Percentiles rank a stretch among this genome's conserved stretches.
phyloP scores from a whole-genome alignment of 35 echinoderm and acorn worm species.

The Chiridota heheva region DNA sequence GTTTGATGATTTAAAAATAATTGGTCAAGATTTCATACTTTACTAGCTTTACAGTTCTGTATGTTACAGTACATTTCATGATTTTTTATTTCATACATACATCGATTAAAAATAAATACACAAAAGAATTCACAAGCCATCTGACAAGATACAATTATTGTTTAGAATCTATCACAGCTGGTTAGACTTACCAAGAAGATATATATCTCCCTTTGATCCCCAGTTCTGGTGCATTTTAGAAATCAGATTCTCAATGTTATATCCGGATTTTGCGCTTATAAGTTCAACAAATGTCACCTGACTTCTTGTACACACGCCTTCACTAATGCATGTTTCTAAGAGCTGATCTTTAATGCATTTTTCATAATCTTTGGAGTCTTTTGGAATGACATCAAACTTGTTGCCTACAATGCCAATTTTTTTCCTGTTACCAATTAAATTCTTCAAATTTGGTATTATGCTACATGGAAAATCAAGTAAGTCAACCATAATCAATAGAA shows the following conservation, averaged over 20 bases:
- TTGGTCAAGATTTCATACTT: too few species aligned
- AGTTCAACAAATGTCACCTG: constrained; percentile 61
- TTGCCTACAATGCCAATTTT: constrained; percentile 79
- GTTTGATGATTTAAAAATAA: too few species aligned
- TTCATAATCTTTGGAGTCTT: constrained; percentile 56
- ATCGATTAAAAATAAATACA: too few species aligned
- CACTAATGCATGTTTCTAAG: constrained; percentile 49
- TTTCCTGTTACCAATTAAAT: constrained; percentile 52
- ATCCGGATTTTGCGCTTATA: constrained; percentile 88
- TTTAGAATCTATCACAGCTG: neutral
- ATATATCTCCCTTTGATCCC: constrained; percentile 68
- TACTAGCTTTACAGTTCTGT: too few species aligned
- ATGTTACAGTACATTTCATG: too few species aligned
- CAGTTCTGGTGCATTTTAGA: constrained; percentile 57
- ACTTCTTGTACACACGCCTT: constrained; percentile 52
- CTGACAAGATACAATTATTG: neutral
- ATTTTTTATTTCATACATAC: too few species aligned
- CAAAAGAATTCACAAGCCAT: neutral
- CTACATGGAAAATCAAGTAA: constrained; percentile 91
- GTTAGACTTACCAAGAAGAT: constrained; percentile 71
- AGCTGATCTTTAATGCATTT: constrained; percentile 45
- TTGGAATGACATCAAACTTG: constrained; percentile 69
- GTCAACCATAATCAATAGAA: constrained; percentile 83
- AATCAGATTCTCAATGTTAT: constrained; percentile 80
- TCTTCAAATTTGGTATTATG: constrained; percentile 80